Base-by-base conservation (phyloP, 2,888 invertebrate species). In the Pristionchus mayeri region DNA sequence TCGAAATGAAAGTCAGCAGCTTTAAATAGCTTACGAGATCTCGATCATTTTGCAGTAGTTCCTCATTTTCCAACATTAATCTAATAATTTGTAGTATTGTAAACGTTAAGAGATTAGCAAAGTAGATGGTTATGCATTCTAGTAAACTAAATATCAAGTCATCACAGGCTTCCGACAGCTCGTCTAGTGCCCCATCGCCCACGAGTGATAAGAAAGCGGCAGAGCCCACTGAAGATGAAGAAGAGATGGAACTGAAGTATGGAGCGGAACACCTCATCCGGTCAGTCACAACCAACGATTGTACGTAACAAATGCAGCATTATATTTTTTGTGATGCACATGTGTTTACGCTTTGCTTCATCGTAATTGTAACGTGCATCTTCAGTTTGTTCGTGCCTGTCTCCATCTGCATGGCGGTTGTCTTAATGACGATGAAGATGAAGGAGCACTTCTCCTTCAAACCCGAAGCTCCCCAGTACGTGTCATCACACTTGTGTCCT, bases 391-490 rank as follows among this genome's bases (percentile, higher is more conserved):
- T 99, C 94, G 96, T 97, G 87, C 99, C 99, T 0, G 99, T 99
- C 71, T 97, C 98, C 0, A 94, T 99, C 52, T 99, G 99, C 93
- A 98, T 99, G 98, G 94, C 97, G 82, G 96, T 98, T n/a, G 99
- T 99, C 63, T 98, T 99, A n/a, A 96, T 97, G 37, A 98, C 98
- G 13, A 98, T 99, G 92, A 96, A 96, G 91, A 96, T 97, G 16
- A 95, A 98, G 86, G 95, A 95, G 87, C 44, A 44, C 44, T 9
- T 96, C 94, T 98, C 98, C 94, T 96, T 96, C 4, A 24, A 57
- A 40, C 85, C 87, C 18, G 87, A 87, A 37, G 90, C 89, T 16
- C 37, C 27, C 21, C 16, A 21, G 34, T 2, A 18, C 40, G 18
- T 85, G 24, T 6, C 13, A 37, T 27, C 13, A 27, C 21, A 11